phyloP scores from a whole-genome alignment of 2,888 invertebrate genomes.

The Tethea ocularis region DNA sequence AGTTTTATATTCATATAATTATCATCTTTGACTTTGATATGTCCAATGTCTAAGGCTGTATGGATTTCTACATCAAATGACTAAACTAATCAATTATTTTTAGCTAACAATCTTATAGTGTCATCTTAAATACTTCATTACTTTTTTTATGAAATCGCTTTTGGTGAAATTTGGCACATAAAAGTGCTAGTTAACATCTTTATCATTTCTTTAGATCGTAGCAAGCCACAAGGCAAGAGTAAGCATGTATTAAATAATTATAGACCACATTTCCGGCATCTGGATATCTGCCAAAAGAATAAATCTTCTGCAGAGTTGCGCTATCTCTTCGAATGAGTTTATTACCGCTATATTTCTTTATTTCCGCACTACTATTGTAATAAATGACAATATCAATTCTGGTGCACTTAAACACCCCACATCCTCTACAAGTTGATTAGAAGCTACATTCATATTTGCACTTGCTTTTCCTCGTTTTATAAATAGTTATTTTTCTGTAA shows the following conservation, averaged over 20 bases:
- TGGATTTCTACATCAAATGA: too few species aligned
- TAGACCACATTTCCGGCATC: background rate
- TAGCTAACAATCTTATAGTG: too few species aligned
- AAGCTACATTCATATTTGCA: background rate
- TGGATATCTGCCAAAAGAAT: background rate
- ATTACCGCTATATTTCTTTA: background rate
- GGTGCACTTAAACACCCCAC: background rate
- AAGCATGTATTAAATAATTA: background rate
- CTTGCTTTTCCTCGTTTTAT: background rate
- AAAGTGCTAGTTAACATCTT: too few species aligned
- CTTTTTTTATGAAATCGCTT: too few species aligned
- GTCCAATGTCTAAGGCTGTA: too few species aligned
- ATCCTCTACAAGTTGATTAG: background rate
- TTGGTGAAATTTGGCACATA: too few species aligned
- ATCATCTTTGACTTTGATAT: too few species aligned
- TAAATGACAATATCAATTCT: constrained; percentile 3
- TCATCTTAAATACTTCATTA: too few species aligned
- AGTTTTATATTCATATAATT: too few species aligned
- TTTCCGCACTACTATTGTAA: background rate
- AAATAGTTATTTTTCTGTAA: background rate
- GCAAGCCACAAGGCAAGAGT: background rate
- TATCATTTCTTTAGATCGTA: too few species aligned
- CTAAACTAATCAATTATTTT: too few species aligned
- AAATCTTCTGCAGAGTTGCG: background rate
- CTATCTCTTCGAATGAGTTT: background rate